Conservation (phyloP, 2,888 invertebrate genomes). For the Stenolophus ochropezus region DNA sequence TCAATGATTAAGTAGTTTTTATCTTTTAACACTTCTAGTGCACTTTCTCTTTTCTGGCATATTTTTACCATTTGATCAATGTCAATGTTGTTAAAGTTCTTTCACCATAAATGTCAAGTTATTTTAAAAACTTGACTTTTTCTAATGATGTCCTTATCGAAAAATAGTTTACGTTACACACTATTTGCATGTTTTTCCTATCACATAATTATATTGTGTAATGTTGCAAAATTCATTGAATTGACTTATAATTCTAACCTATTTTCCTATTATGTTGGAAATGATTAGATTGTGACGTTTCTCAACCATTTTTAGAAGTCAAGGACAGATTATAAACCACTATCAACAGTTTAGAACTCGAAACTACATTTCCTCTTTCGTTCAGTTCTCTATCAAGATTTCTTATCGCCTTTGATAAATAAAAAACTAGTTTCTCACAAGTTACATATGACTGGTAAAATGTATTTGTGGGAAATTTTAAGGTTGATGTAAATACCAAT, state of each 20-base stretch:
- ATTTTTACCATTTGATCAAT: neutral
- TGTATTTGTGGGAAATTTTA: too few species aligned
- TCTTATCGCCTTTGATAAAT: too few species aligned
- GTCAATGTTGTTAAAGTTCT: neutral
- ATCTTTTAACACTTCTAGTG: too few species aligned
- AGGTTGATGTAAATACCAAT: too few species aligned
- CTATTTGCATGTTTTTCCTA: neutral
- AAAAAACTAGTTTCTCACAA: too few species aligned
- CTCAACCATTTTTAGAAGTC: neutral
- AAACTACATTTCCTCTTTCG: neutral
- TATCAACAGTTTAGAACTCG: neutral
- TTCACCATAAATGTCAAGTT: constrained; percentile 5
- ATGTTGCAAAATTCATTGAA: neutral
- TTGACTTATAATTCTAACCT: neutral
- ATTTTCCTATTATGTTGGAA: neutral
- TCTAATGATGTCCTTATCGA: neutral
- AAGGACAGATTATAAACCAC: neutral
- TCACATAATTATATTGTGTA: neutral
- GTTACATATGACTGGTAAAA: too few species aligned
- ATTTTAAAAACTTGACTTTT: constrained; percentile 1
- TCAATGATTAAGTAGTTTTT: too few species aligned
- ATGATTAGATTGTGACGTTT: neutral
- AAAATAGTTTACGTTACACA: neutral
- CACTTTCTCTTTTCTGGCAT: neutral
- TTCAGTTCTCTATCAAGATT: too few species aligned